A percentile compares a stretch with the other conserved stretches of the same genome.
Evolutionary conservation across 2,888 invertebrate species (phyloP).

Genomic region (Tenthredo mesomela): DNA sequence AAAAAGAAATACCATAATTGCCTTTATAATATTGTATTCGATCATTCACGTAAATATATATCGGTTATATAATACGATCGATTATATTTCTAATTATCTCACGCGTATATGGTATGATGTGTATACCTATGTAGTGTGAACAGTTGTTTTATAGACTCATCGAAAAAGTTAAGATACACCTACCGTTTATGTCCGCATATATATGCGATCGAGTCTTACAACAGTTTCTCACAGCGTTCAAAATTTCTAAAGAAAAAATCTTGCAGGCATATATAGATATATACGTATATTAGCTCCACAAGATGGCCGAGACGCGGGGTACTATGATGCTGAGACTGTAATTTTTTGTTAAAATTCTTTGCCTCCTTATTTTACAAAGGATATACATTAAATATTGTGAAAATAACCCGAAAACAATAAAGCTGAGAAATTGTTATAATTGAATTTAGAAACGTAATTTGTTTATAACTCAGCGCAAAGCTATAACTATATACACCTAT

Average conservation of each 20-base stretch:
- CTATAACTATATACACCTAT: neutral
- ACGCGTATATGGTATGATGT: neutral
- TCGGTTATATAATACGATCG: neutral
- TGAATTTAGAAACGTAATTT: neutral
- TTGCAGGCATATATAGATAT: neutral
- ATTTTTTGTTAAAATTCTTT: neutral
- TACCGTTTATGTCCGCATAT: neutral
- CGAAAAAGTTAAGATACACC: neutral
- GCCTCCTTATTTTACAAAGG: neutral
- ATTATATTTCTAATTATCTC: slow-evolving; percentile 1
- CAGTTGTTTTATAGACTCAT: neutral
- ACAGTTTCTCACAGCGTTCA: neutral
- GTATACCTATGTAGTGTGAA: neutral
- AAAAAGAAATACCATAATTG: slow-evolving; percentile 25
- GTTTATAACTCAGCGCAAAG: neutral
- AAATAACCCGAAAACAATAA: slow-evolving; percentile 4
- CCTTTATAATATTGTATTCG: neutral
- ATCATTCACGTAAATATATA: neutral
- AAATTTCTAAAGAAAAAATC: neutral
- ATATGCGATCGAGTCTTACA: neutral
- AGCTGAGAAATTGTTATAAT: neutral
- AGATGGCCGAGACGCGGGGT: slow-evolving; percentile 30
- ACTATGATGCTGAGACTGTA: neutral
- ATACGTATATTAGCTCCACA: neutral
- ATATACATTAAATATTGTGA: neutral